Evolutionary conservation across 1,140 invertebrate species (phyloP).

Genomic region (Listronotus oregonensis): DNA sequence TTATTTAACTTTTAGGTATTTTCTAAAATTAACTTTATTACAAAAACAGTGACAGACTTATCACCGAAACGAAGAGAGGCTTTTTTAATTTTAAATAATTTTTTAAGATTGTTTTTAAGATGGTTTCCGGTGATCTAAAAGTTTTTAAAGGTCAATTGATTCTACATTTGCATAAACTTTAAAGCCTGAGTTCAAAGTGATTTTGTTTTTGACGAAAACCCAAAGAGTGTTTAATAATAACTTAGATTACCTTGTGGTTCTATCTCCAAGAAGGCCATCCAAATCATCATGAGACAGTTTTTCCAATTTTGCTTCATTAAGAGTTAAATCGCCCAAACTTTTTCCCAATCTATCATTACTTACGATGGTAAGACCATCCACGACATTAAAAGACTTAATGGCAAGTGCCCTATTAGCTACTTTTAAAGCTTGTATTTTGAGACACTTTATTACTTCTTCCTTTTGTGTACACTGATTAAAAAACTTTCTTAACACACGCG

Average conservation of each 20-base stretch:
- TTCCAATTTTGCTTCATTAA: constrained; percentile 61
- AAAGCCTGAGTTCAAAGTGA: no score
- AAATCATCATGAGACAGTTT: constrained; percentile 58
- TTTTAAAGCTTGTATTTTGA: constrained; percentile 69
- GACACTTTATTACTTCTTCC: constrained; percentile 67
- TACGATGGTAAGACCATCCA: constrained; percentile 65
- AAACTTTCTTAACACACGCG: constrained; percentile 15
- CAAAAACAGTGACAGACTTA: no score
- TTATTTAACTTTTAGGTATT: no score
- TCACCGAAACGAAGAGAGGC: no score
- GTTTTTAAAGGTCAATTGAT: no score
- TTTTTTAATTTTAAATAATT: no score
- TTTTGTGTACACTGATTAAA: constrained; percentile 63
- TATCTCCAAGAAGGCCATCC: constrained; percentile 63
- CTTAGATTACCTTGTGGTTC: constrained; percentile 58
- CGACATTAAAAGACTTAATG: constrained; percentile 64
- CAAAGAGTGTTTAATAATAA: no score
- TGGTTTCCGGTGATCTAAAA: no score
- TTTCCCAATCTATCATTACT: constrained; percentile 35
- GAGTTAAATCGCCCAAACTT: constrained; percentile 13
- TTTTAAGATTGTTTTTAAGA: no score
- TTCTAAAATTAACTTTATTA: no score
- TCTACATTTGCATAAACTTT: no score
- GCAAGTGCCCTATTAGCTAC: constrained; percentile 66
- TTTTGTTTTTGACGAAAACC: no score